Evolutionary conservation across 2,888 invertebrate genomes (phyloP).

Genomic region (Thymelicus sylvestris): DNA sequence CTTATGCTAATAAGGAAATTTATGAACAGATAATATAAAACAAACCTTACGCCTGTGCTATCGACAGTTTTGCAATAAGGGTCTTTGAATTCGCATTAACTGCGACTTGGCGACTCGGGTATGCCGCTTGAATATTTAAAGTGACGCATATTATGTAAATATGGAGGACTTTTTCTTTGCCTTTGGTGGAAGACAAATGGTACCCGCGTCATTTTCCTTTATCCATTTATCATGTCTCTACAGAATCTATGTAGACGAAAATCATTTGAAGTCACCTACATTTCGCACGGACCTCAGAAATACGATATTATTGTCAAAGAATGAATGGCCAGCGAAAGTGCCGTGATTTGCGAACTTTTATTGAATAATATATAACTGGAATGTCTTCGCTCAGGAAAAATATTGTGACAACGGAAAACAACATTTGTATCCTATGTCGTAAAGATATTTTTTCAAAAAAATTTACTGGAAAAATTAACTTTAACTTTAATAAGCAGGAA

Average conservation of each 20-base stretch:
- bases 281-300: conserved; percentile 31
- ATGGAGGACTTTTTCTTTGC: conserved; percentile 57
- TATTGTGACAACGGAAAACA: background rate
- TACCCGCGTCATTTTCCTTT: conserved; percentile 55
- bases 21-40: conserved; percentile 17
- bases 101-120: conserved; percentile 38
- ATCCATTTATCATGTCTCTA: conserved; percentile 63
- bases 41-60: conserved; percentile 20
- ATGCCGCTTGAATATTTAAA: conserved; percentile 43
- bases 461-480: too few species aligned
- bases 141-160: conserved; percentile 63
- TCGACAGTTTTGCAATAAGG: conserved; percentile 22
- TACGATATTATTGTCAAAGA: conserved; percentile 34
- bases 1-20: background rate
- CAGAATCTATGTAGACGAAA: conserved; percentile 53
- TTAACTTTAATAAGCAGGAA: too few species aligned
- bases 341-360: conserved; percentile 21
- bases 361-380: conserved; percentile 5
- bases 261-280: conserved; percentile 41
- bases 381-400: conserved; percentile 12
- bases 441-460: too few species aligned
- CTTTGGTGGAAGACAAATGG: conserved; percentile 64
- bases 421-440: background rate
- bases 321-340: conserved; percentile 19
- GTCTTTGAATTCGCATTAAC: conserved; percentile 45